Evolutionary conservation across 2,113 vertebrate genomes (phyloP).

Genomic region (Xenotilapia flavipinnis): DNA sequence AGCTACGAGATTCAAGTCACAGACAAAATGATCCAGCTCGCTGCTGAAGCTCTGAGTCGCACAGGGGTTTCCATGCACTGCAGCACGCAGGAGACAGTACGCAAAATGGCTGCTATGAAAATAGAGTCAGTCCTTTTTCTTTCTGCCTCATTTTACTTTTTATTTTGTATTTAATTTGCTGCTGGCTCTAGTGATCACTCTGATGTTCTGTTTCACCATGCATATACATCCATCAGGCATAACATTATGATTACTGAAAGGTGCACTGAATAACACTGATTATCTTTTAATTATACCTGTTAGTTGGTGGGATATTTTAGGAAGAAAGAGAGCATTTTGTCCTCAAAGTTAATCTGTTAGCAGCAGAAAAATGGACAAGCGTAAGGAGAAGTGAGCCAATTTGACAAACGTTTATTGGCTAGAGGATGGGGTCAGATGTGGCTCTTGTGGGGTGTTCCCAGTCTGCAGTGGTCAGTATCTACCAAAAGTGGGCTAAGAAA

Average conservation of each 20-base stretch:
- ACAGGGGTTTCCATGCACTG: background rate
- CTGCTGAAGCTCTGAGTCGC: slow-evolving; percentile 44
- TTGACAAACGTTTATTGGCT: background rate
- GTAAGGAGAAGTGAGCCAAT: background rate
- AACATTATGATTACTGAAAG: background rate
- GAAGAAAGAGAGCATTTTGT: background rate
- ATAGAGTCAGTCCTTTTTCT: slow-evolving; percentile 40
- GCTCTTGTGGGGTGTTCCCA: background rate
- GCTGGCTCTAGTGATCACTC: background rate
- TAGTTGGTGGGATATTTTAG: background rate
- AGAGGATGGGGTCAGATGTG: background rate
- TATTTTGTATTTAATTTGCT: background rate
- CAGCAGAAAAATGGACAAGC: background rate
- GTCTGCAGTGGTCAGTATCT: fast-evolving
- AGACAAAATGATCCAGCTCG: slow-evolving; percentile 40
- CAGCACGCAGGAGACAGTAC: slow-evolving; percentile 40
- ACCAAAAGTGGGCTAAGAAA: background rate
- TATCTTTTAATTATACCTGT: background rate
- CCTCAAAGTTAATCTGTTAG: background rate
- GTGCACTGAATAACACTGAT: background rate
- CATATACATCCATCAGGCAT: background rate
- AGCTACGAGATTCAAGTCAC: slow-evolving; percentile 32
- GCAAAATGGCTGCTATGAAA: slow-evolving; percentile 58
- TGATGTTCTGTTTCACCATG: background rate
- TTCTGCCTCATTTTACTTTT: background rate